A percentile compares a stretch with the other conserved stretches of the same genome.
phyloP scores from a whole-genome alignment of 2,797 vertebrate genomes.

The Phylloscopus collybita region DNA sequence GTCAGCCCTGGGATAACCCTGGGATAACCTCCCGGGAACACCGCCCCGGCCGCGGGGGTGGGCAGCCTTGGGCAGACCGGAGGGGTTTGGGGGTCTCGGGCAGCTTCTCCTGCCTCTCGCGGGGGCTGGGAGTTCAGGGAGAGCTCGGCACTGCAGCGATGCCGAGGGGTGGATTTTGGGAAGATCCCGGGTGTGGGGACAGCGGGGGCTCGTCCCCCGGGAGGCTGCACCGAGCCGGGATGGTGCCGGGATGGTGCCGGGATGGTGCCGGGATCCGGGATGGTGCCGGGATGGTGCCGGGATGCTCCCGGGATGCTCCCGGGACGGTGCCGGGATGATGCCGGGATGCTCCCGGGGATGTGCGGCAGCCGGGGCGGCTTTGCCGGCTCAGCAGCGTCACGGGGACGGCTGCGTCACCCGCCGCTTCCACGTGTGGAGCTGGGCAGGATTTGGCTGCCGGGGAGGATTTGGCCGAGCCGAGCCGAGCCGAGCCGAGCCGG shows the following conservation, averaged over 20 bases:
- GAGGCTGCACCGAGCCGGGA: neutral
- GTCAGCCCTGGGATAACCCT: neutral
- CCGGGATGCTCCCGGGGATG: neutral
- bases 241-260: neutral
- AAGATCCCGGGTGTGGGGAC: neutral
- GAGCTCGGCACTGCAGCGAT: neutral
- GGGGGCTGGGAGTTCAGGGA: neutral
- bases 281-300: neutral
- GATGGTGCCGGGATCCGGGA: neutral
- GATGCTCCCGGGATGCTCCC: neutral
- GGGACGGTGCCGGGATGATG: neutral
- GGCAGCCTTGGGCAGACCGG: neutral
- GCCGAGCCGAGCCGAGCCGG: neutral
- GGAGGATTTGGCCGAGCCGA: neutral
- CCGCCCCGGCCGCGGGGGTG: neutral
- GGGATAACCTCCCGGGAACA: neutral
- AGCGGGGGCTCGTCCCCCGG: neutral
- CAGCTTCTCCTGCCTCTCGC: accelerated
- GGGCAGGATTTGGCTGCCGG: neutral
- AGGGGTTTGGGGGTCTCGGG: neutral
- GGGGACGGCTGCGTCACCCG: neutral
- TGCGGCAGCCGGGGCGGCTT: neutral
- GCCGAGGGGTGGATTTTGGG: neutral
- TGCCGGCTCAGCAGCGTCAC: neutral
- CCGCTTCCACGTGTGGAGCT: neutral